phyloP scores from a whole-genome alignment of 2,888 invertebrate species.

The Doris montereyensis region DNA sequence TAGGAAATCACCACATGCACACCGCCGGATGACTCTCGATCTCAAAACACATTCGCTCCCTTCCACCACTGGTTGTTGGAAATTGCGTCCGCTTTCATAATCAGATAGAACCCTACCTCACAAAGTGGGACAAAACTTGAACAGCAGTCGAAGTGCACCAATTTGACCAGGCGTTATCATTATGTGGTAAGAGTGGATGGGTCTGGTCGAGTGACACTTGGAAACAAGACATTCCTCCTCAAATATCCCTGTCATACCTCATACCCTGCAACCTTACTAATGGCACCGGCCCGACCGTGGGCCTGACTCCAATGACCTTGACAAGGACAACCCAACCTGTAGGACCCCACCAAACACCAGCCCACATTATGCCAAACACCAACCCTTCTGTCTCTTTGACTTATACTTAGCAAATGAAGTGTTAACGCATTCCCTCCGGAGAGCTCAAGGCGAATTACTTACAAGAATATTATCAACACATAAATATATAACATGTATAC shows the following conservation, averaged over 20 bases:
- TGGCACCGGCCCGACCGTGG: not conserved
- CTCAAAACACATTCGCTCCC: too few species aligned
- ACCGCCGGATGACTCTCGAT: slow-evolving; percentile 44
- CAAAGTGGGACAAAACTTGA: slow-evolving; percentile 56
- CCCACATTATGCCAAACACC: not conserved
- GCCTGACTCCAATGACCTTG: not conserved
- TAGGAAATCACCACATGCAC: slow-evolving; percentile 51
- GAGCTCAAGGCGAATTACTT: too few species aligned
- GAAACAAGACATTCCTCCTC: slow-evolving; percentile 10
- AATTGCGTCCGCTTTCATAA: slow-evolving; percentile 48
- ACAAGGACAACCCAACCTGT: not conserved
- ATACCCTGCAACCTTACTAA: slow-evolving; percentile 6
- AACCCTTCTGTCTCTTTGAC: not conserved
- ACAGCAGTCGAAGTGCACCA: slow-evolving; percentile 47
- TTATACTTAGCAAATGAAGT: not conserved
- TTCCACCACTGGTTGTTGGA: too few species aligned
- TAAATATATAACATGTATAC: too few species aligned
- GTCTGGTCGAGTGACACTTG: slow-evolving; percentile 32
- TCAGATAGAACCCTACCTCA: slow-evolving; percentile 49
- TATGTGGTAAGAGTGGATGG: slow-evolving; percentile 25
- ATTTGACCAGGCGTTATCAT: slow-evolving; percentile 18
- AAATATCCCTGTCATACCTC: slow-evolving; percentile 18
- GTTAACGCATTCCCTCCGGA: too few species aligned
- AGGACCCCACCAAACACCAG: not conserved
- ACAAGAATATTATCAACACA: too few species aligned